Percentiles rank a stretch among this genome's conserved stretches.
phyloP scores from a whole-genome alignment of 2,888 invertebrate genomes.

The Notodonta dromedarius region DNA sequence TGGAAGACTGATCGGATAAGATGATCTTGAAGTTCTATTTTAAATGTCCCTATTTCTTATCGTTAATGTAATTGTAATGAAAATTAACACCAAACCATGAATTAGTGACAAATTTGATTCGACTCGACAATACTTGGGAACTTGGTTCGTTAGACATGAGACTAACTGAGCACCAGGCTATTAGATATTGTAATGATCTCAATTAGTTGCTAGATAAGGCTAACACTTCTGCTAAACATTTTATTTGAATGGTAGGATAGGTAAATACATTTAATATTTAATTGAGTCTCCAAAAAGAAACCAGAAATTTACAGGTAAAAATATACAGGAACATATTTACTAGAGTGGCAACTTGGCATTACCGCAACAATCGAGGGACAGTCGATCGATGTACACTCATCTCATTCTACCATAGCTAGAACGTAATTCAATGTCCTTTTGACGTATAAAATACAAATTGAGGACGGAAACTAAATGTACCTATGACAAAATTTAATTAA shows the following conservation, averaged over 20 bases:
- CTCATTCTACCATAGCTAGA: no score
- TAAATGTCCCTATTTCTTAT: constrained; percentile 39
- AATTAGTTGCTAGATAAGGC: constrained; percentile 33
- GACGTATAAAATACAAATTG: no score
- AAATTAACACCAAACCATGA: constrained; percentile 34
- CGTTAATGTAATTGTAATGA: constrained; percentile 31
- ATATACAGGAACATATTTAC: no score
- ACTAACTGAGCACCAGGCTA: constrained; percentile 1
- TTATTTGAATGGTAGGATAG: constrained; percentile 6
- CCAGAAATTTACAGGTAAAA: not conserved
- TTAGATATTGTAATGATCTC: constrained; percentile 16
- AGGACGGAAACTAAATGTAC: no score
- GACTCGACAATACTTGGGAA: constrained; percentile 37
- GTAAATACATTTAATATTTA: not conserved
- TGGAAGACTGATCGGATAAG: constrained; percentile 63
- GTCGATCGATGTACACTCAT: no score
- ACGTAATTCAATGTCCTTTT: no score
- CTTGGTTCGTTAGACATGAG: not conserved
- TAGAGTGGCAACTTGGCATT: no score
- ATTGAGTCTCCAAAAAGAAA: not conserved
- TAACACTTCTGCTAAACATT: constrained; percentile 22
- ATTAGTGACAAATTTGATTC: constrained; percentile 38
- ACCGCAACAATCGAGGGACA: no score
- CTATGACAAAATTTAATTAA: no score
- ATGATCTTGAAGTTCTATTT: constrained; percentile 44